Evolutionary conservation across 2,888 invertebrate species (phyloP), one percentile per base, ranked within the genome.

Genomic region (Galerucella pusilla): DNA sequence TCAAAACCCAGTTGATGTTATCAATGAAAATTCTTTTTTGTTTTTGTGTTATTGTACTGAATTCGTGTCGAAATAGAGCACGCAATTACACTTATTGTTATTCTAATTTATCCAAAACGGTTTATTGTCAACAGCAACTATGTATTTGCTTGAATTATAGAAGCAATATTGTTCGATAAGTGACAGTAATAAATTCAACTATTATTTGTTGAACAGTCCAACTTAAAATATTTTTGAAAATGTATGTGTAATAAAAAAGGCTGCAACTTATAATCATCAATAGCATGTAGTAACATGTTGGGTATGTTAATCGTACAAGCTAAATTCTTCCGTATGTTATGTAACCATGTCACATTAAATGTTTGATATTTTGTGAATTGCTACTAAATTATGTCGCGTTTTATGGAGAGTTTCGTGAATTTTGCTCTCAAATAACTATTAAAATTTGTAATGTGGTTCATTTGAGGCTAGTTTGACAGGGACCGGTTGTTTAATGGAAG

Each of bases 1-100:
- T 2, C 42, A 42, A 42, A 42, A 42, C 35, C 35, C 11, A 70
- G 28, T 45, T 63, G 52, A 70, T 63, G 9, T 9, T 64, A 70
- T 63, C 52, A 16, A 70, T 63, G 60, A 46, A 63, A n/a, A 7
- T 35, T 70, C 20, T 70, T n/a, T 61, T 61, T 46, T 61, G 49
- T 69, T 52, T 61, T 42, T 63, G 12, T 49, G 52, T 61, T 16
- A 16, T 63, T 70, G 61, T 63, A 61, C 16, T 61, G 16, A 52
- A 52, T 54, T 54, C 46, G 49, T 70, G 46, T 70, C 14, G 28
- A 52, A 52, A 70, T 54, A 16, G 35, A 25, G 63, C 61, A 70
- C 25, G 70, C 70, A 49, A 70, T 70, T 70, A 70, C 60, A 70
- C 63, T 70, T 63, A 70, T 63, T 70, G 61, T 70, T 70, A 63